phyloP scores from a whole-genome alignment of 2,113 vertebrate genomes.

The Onychostruthus taczanowskii region DNA sequence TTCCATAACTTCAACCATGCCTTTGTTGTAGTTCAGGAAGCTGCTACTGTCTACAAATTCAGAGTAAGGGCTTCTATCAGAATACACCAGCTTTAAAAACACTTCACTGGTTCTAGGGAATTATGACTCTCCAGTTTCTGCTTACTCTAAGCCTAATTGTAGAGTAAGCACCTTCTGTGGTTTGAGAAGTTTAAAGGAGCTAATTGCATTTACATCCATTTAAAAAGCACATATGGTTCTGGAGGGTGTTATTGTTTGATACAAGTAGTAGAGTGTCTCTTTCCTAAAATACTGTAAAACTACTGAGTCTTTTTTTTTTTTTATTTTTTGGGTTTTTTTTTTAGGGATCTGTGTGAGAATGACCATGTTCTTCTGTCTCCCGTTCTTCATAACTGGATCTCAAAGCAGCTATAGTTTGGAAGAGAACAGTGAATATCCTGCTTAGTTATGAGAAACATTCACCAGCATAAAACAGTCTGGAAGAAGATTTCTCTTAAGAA shows the following conservation, averaged over 20 bases:
- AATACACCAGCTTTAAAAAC: background rate
- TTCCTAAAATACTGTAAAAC: background rate
- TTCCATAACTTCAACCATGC: background rate
- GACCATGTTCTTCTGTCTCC: conserved; percentile 8
- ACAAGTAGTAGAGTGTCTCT: background rate
- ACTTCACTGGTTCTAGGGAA: background rate
- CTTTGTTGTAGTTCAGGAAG: background rate
- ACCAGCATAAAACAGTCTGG: background rate
- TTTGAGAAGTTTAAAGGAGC: background rate
- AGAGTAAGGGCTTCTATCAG: background rate
- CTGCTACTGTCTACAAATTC: background rate
- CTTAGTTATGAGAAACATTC: conserved; percentile 24
- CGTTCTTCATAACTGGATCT: background rate
- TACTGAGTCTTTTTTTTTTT: background rate
- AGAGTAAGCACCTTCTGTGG: background rate
- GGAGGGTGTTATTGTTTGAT: background rate
- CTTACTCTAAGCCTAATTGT: background rate
- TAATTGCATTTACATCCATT: background rate
- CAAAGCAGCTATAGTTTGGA: conserved; percentile 10
- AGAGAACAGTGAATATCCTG: background rate
- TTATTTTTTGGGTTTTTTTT: background rate
- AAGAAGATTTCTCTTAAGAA: background rate
- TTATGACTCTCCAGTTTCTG: background rate
- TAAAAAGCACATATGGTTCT: background rate
- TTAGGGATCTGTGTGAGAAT: conserved; percentile 40